phyloP scores from a whole-genome alignment of 2,113 vertebrate genomes.

The Gasterosteus nipponicus region DNA sequence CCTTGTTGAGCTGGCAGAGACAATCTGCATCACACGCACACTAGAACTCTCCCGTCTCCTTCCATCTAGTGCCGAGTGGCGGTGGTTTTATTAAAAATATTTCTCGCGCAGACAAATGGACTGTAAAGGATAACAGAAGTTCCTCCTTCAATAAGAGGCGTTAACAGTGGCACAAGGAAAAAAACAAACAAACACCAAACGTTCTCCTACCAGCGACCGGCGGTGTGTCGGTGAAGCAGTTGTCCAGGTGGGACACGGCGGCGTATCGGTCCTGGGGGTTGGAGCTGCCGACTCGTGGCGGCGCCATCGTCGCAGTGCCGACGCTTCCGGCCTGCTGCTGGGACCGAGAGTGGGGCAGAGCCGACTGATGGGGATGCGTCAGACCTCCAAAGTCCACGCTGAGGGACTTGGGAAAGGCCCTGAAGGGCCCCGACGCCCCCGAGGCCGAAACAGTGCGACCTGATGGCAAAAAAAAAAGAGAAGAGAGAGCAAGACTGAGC shows the following conservation, averaged over 20 bases:
- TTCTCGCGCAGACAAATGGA: not conserved
- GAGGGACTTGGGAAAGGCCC: conserved; percentile 83
- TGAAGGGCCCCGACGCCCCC: conserved; percentile 80
- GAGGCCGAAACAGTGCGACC: conserved; percentile 79
- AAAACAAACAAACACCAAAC: not conserved
- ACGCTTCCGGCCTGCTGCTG: conserved; percentile 35
- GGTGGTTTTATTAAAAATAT: not conserved
- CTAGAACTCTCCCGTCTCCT: conserved; percentile 10
- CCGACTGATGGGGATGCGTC: conserved; percentile 55
- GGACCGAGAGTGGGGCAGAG: conserved; percentile 62
- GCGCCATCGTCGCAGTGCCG: conserved; percentile 37
- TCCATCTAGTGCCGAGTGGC: conserved; percentile 4
- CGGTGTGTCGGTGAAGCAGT: conserved; percentile 73
- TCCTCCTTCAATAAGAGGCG: not conserved
- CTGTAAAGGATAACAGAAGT: not conserved
- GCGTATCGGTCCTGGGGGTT: conserved; percentile 80
- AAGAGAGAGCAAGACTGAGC: conserved; percentile 11
- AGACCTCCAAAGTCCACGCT: conserved; percentile 84
- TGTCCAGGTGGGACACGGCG: conserved; percentile 82
- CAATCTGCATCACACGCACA: conserved; percentile 47
- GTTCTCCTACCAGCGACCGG: conserved; percentile 67
- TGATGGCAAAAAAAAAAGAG: conserved; percentile 20
- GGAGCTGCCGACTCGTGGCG: conserved; percentile 28
- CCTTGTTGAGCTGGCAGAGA: conserved; percentile 36
- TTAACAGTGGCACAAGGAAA: too few species aligned